Evolutionary conservation across 2,113 vertebrate genomes (phyloP).

Genomic region (Mungos mungo): DNA sequence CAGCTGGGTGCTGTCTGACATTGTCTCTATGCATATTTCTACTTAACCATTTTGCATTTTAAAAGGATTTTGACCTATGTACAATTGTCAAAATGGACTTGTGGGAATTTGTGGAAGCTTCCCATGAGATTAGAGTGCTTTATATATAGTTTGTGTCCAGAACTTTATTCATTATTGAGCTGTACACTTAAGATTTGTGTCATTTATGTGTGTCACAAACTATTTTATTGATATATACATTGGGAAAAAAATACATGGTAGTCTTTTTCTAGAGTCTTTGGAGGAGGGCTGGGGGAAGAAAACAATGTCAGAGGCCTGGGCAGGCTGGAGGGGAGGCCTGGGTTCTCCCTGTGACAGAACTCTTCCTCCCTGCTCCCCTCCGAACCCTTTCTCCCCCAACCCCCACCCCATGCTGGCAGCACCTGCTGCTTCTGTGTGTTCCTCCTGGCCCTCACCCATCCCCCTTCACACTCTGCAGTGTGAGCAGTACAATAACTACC

Average conservation of each 20-base stretch:
- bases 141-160: background rate
- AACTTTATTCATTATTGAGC: background rate
- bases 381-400: too few species aligned
- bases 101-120: background rate
- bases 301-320: background rate
- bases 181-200: background rate
- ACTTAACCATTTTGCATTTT: background rate
- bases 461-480: background rate
- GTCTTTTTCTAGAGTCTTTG: background rate
- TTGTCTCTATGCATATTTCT: background rate
- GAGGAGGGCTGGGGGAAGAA: background rate
- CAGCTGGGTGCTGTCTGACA: background rate
- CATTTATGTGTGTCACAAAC: background rate
- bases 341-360: too few species aligned
- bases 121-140: background rate
- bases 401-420: background rate
- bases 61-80: background rate
- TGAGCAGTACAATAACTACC: background rate
- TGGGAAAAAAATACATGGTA: background rate
- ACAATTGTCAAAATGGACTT: background rate
- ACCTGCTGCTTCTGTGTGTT: background rate
- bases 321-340: background rate
- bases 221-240: background rate
- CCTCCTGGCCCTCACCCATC: background rate
- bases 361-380: background rate